These are phyloP conservation scores for Caiman crocodilus DNA, from an alignment of 2,797 vertebrate species.

Conservation along the genomic window DNA sequence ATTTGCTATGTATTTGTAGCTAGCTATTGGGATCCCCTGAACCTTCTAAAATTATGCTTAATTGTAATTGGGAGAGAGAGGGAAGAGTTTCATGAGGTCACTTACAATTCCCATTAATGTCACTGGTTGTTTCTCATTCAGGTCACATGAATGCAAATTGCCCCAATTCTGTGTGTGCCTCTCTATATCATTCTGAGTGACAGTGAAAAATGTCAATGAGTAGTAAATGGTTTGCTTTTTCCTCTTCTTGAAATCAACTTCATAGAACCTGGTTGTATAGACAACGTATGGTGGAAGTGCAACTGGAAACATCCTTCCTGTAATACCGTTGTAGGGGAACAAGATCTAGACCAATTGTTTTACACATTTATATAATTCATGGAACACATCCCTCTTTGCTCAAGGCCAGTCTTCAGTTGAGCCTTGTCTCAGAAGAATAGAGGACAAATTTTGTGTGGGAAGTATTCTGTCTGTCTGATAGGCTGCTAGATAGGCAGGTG, in stretches of 20 bases:
- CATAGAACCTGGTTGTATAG: neutral
- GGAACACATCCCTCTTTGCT: neutral
- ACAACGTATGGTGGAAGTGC: neutral
- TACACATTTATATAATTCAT: neutral
- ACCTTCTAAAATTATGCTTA: constrained; percentile 10
- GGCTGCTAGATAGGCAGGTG: neutral
- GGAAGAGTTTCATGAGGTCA: neutral
- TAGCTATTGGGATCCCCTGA: neutral
- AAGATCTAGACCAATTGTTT: neutral
- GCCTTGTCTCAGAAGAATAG: neutral
- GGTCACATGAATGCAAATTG: neutral
- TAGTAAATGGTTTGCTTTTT: too few species aligned
- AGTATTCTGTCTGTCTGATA: neutral
- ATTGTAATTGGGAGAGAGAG: neutral
- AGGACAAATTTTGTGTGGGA: neutral
- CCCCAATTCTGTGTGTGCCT: neutral
- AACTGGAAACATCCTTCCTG: neutral
- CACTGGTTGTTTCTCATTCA: neutral
- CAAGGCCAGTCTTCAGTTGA: neutral
- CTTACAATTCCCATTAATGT: neutral
- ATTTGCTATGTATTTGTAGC: neutral
- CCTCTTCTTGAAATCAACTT: too few species aligned
- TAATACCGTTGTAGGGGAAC: neutral
- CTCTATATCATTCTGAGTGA: too few species aligned
- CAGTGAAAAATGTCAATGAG: too few species aligned